Conservation (phyloP, 2,888 invertebrate genomes). For the Drymonia ruficornis region DNA sequence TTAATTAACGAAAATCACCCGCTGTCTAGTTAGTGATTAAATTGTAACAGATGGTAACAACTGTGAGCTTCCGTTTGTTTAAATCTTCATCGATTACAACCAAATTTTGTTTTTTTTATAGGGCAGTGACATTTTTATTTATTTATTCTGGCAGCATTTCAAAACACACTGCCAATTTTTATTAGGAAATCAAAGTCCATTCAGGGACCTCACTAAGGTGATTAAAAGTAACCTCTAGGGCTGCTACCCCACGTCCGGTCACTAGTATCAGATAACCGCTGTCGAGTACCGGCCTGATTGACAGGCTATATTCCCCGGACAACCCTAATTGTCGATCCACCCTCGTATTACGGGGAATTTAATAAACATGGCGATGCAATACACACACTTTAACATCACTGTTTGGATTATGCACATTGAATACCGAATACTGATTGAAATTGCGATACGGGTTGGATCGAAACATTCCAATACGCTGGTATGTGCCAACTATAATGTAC, state of each 20-base stretch:
- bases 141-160: neutral
- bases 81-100: neutral
- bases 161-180: neutral
- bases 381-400: slow-evolving; percentile 53
- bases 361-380: slow-evolving; percentile 66
- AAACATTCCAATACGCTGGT: slow-evolving; percentile 20
- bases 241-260: slow-evolving; percentile 51
- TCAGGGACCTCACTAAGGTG: slow-evolving; percentile 27
- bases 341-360: slow-evolving; percentile 70
- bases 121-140: neutral
- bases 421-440: slow-evolving; percentile 62
- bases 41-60: slow-evolving; percentile 28
- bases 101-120: neutral
- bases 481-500: neutral
- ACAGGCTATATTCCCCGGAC: slow-evolving; percentile 70
- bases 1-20: slow-evolving; percentile 21
- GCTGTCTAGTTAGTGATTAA: slow-evolving; percentile 22
- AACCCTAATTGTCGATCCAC: slow-evolving; percentile 67
- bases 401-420: slow-evolving; percentile 59
- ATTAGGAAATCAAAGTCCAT: slow-evolving; percentile 13
- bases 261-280: slow-evolving; percentile 59
- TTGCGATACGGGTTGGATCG: slow-evolving; percentile 48
- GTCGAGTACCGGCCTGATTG: slow-evolving; percentile 61
- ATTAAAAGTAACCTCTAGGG: slow-evolving; percentile 38
- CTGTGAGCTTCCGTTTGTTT: slow-evolving; percentile 32